Base-by-base conservation (phyloP, 2,888 invertebrate genomes). In the Papilio gigon region DNA sequence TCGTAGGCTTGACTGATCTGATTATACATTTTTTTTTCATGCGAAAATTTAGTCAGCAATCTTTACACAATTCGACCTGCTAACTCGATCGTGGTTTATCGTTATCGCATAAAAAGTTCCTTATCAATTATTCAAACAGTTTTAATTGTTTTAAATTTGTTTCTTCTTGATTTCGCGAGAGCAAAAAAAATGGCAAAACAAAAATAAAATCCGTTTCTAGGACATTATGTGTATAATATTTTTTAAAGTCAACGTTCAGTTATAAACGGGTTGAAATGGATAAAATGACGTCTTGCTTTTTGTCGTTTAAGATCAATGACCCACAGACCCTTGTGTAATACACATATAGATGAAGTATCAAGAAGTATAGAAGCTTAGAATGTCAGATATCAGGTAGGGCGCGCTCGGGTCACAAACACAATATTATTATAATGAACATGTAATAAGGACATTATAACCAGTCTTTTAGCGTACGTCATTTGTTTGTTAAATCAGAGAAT, bases 381-480 rank as follows among this genome's bases (percentile, higher is more conserved):
- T 33, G 40, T 58, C 35, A 58, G 69, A 67, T 60, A 68, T 64
- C 62, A 63, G 33, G 53, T 65, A 68, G 27, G 27, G 6, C 17
- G 50, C 12, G 42, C 20, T 50, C 53, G 50, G 58, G 53, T 60
- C 59, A 60, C 56, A 35, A 56, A 59, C 20, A 22, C 12, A 8
- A 42, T 22, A 64, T 40, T 60, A 37, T 58, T 50, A 47, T 37
- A 50, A 64, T 30, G 6, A 50, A 50, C 40, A 47, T 12, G 14
- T 66, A 65, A 50, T 12, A 69, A 60, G 27, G 17, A 33, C 14
- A 59, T n/a, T 33, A 58, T 20, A 30, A 60, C 25, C 37, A 25
- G 42, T 42, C 30, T 17, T 56, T 30, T 30, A 14, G 50, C 12
- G 2, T 30, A 30, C 53, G 53, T 56, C 30, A 56, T 56, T 56